Base-by-base conservation (phyloP, 2,113 vertebrate species). In the Atrichornis clamosus region DNA sequence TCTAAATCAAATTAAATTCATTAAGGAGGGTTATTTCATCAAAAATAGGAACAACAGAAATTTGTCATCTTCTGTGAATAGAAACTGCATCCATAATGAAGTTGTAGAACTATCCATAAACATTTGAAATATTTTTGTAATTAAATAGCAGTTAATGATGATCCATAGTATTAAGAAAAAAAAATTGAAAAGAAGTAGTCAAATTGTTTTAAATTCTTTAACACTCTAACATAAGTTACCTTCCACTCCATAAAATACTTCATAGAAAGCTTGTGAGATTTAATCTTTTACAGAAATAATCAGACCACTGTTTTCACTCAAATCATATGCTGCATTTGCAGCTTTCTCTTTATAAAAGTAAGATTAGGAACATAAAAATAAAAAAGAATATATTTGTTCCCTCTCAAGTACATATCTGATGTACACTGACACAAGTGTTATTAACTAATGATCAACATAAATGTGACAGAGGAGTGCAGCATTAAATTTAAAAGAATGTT, bases 141-240 rank as follows among this genome's bases (percentile, higher is more conserved):
- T 63, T 85, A 44, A 64, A 68, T 4, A 82, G 6, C 5, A 53
- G 9, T 42, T n/a, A 84, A 28, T 23, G 17, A 46, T 55, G 8
- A 0, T 7, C 14, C 8, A 24, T 0, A 47, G 1, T 17, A 49
- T 30, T 46, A 74, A 49, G 8, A 58, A 69, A 52, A 69, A 47
- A 9, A 30, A 9, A 56, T 0, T 6, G 1, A 15, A 50, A 11
- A 67, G 4, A 81, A 44, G 56, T 8, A 4, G 0, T 55, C 7
- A 30, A 30, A 0, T 33, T 62, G 55, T 15, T 44, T 49, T 11
- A 69, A 68, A 60, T 7, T 56, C 18, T 52, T 33, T 17, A 41
- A 58, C 10, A 18, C 26, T 41, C 4, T 81, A 77, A 55, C 3
- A 2, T 10, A 49, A 44, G 20, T 59, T 60, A n/a, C 4, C 10